Percentiles rank a stretch among this genome's conserved stretches.
Conservation (phyloP, 1,140 invertebrate species). For the Lethrus apterus region DNA sequence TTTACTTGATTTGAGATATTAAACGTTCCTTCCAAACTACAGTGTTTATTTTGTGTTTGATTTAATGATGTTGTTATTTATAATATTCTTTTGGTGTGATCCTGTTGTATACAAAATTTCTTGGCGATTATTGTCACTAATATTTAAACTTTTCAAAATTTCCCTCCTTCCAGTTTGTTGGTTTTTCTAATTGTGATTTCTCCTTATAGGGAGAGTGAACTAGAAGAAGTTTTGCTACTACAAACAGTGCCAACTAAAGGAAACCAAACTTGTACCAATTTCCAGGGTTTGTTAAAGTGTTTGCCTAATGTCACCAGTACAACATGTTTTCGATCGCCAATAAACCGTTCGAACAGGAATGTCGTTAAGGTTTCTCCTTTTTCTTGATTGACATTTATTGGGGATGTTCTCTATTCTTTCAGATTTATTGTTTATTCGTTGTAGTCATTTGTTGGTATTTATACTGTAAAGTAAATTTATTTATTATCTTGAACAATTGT, state of each 20-base stretch:
- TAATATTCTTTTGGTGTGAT: not conserved
- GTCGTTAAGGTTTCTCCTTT: slow-evolving; percentile 23
- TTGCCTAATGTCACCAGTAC: slow-evolving; percentile 24
- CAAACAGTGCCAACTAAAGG: slow-evolving; percentile 32
- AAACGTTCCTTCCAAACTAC: too few relatives aligned
- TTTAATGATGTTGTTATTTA: not conserved
- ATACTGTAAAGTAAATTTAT: too few relatives aligned
- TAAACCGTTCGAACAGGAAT: slow-evolving; percentile 17
- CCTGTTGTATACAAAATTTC: not conserved
- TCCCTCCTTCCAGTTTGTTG: not conserved
- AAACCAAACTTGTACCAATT: slow-evolving; percentile 19
- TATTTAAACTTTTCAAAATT: not conserved
- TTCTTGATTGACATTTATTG: slow-evolving; percentile 23
- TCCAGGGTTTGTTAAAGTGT: slow-evolving; percentile 34
- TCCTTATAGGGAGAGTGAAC: slow-evolving; percentile 34
- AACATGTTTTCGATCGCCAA: slow-evolving; percentile 14
- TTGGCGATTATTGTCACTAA: not conserved
- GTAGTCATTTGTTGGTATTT: too few relatives aligned
- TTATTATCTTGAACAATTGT: too few relatives aligned
- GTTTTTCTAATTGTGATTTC: slow-evolving; percentile 8
- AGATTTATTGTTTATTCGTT: too few relatives aligned
- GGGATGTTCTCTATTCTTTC: too few relatives aligned
- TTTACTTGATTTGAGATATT: too few relatives aligned
- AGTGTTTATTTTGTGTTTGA: too few relatives aligned
- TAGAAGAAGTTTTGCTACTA: slow-evolving; percentile 37